A percentile compares a stretch with the other conserved stretches of the same genome.
Conservation (phyloP, 2,113 vertebrate species). For the Tenebrosternarchus preto region DNA sequence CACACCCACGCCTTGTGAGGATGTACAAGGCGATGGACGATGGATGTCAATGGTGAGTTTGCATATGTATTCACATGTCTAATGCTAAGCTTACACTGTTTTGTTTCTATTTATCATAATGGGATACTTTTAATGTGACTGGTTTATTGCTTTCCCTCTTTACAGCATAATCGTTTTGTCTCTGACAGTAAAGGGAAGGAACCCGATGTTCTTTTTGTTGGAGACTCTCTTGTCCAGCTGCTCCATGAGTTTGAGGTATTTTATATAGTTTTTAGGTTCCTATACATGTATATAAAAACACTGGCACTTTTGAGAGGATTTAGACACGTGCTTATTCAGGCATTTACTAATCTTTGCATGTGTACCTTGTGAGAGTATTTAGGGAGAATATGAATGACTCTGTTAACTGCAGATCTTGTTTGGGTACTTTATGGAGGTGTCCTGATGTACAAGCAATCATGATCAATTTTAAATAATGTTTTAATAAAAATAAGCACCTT, state of each 20-base stretch:
- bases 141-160: slow-evolving; percentile 6
- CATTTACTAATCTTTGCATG: not conserved
- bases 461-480: no score
- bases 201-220: slow-evolving; percentile 86
- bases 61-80: not conserved
- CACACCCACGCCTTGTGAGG: slow-evolving; percentile 77
- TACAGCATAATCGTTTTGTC: slow-evolving; percentile 85
- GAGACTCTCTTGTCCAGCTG: slow-evolving; percentile 85
- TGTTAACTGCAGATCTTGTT: no score
- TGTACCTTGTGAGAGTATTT: no score
- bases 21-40: slow-evolving; percentile 84
- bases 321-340: not conserved
- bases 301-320: not conserved
- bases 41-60: slow-evolving; percentile 89
- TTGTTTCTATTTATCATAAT: not conserved
- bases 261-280: not conserved
- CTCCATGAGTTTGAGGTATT: slow-evolving; percentile 87
- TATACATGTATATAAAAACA: slow-evolving; percentile 14
- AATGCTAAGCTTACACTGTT: not conserved
- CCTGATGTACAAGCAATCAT: no score
- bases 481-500: no score
- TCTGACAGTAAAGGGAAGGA: slow-evolving; percentile 88
- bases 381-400: no score
- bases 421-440: no score
- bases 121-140: not conserved